Evolutionary conservation across 2,113 vertebrate genomes (phyloP).

Genomic region (Sinocyclocheilus grahami): DNA sequence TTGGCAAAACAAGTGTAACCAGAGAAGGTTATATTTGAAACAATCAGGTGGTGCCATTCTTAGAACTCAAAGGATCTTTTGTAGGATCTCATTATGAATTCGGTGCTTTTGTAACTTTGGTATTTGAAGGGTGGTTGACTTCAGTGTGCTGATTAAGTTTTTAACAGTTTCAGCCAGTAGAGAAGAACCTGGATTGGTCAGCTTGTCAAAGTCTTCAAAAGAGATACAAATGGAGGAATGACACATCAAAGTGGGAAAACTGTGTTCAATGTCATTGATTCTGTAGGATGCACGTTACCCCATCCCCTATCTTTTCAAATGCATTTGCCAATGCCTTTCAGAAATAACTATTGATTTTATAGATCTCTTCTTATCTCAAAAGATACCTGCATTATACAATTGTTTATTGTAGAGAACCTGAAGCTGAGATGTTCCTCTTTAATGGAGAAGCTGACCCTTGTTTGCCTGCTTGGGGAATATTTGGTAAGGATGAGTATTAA

Average conservation of each 20-base stretch:
- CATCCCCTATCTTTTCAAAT: background rate
- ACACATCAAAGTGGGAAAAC: background rate
- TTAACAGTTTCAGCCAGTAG: background rate
- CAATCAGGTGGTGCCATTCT: background rate
- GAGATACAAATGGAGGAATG: background rate
- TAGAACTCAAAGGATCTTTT: background rate
- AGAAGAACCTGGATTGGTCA: background rate
- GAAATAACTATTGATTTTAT: background rate
- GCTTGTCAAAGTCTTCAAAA: background rate
- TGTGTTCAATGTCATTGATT: background rate
- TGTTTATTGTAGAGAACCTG: background rate
- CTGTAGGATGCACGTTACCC: background rate
- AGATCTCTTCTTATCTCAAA: background rate
- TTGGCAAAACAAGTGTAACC: background rate
- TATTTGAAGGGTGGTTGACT: background rate
- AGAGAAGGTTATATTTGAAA: background rate
- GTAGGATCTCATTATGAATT: background rate
- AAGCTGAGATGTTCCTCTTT: constrained; percentile 8
- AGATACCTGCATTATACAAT: background rate
- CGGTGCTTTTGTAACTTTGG: background rate
- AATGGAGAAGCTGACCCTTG: background rate
- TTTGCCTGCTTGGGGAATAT: background rate
- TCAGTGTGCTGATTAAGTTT: background rate
- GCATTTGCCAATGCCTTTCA: background rate
- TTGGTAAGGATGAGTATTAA: background rate